Evolutionary conservation across 2,888 invertebrate genomes (phyloP), one percentile per base, ranked within the genome.

Genomic region (Cephus pygmeus): DNA sequence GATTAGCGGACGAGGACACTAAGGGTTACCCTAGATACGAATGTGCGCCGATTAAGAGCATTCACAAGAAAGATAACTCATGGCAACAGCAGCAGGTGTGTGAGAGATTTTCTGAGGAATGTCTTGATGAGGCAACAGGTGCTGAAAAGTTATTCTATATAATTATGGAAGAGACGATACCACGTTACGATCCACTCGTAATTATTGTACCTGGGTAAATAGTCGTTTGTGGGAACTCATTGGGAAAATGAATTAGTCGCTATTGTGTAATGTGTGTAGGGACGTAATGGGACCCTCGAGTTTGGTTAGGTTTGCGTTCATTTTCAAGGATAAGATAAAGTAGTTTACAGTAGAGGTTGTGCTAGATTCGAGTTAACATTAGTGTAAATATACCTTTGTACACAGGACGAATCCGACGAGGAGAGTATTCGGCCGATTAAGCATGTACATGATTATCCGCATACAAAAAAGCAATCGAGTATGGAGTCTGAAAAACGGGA

Each of bases 1-100:
- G 75, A 33, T 34, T 84, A 15, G 69, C 75, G 2, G 79, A 80
- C 34, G 82, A 83, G 23, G 76, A 79, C 34, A 34, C 36, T 15
- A 80, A 80, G 6, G 31, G 15, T 34, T 80, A 68, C 4, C 78
- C 71, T 73, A 78, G 73, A 12, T 79, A 74, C 23, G 75, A 77
- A 1, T n/a, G 35, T 6, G 15, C 30, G 36, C 77, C 73, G 1
- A 12, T 40, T 12, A 84, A 80, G 12, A 77, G 69, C 0, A 35
- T 69, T 3, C 71, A 75, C 15, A 81, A 79, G 75, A 82, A 76
- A 11, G 77, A 82, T 69, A 78, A 30, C 56, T 56, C 56, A 23
- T 56, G 56, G 56, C 23, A 9, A 56, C 56, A 56, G 56, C 23
- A 56, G 15, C 56, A 56, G 56, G 56, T 56, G 15, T 9, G 56